These are phyloP conservation scores for Meiosimyza decipiens DNA, from an alignment of 2,888 invertebrate species.

Conservation along the genomic window DNA sequence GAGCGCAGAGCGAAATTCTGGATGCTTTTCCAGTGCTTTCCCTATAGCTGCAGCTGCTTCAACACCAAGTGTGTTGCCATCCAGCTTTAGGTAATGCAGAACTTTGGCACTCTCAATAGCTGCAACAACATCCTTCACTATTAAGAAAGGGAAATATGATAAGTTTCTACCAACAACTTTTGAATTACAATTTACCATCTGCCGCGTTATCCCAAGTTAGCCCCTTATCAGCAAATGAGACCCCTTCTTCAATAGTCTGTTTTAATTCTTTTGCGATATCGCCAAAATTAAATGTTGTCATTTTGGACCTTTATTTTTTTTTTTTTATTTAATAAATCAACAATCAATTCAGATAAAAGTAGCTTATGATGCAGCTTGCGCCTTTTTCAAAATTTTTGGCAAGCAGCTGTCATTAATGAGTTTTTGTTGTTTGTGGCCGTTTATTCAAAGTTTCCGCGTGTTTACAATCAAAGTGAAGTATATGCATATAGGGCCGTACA, in stretches of 20 bases:
- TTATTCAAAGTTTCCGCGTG: no score
- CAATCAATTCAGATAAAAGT: no score
- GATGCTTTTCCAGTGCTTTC: conserved; percentile 80
- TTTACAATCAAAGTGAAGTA: no score
- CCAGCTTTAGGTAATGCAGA: conserved; percentile 81
- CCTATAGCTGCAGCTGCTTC: conserved; percentile 88
- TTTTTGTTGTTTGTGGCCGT: no score
- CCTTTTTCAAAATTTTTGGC: no score
- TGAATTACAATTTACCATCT: conserved; percentile 74
- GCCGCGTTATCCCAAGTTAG: conserved; percentile 81
- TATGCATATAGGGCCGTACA: no score
- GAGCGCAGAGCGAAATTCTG: conserved; percentile 82
- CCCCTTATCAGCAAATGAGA: conserved; percentile 84
- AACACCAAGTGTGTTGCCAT: conserved; percentile 94
- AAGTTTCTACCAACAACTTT: background rate
- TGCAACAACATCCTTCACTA: conserved; percentile 79
- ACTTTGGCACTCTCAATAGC: conserved; percentile 78
- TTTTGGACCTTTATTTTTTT: conserved; percentile 13
- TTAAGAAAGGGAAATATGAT: background rate
- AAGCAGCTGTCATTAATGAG: no score
- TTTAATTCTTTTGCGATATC: conserved; percentile 51
- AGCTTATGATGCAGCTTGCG: no score
- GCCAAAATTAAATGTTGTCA: conserved; percentile 52
- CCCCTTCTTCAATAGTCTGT: conserved; percentile 68
- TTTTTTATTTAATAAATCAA: background rate